Conservation (phyloP, 2,113 vertebrate species). For the Ictalurus furcatus region DNA sequence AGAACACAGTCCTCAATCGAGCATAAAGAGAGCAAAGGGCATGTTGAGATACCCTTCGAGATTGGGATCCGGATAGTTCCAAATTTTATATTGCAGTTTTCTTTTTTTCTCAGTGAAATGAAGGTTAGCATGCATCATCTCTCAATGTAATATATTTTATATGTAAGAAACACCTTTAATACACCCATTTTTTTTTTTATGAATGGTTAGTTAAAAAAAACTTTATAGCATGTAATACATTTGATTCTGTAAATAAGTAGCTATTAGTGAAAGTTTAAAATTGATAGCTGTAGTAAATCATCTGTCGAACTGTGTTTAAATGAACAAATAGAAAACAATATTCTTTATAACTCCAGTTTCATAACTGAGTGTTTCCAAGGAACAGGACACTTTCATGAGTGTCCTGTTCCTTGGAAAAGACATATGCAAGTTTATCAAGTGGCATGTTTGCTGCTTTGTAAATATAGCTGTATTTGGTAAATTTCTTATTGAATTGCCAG, state of each 20-base stretch:
- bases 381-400: neutral
- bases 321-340: neutral
- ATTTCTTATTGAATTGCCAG: neutral
- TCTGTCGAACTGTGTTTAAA: neutral
- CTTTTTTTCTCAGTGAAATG: neutral
- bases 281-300: neutral
- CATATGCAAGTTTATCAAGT: neutral
- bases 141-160: neutral
- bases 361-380: neutral
- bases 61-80: neutral
- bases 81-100: neutral
- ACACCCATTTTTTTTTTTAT: neutral
- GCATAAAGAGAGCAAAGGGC: slow-evolving; percentile 27
- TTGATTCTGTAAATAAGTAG: neutral
- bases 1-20: slow-evolving; percentile 56
- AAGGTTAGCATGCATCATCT: neutral
- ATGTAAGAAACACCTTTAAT: neutral
- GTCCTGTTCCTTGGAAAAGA: neutral
- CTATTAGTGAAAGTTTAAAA: neutral
- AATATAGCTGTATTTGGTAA: neutral
- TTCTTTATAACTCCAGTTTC: neutral
- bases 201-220: neutral
- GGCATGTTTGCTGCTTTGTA: neutral
- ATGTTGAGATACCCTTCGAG: too few relatives aligned
- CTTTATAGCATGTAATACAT: neutral